A percentile compares a stretch with the other conserved stretches of the same genome.
Evolutionary conservation across 2,888 invertebrate species (phyloP).

Genomic region (Trissoscelio sp.): DNA sequence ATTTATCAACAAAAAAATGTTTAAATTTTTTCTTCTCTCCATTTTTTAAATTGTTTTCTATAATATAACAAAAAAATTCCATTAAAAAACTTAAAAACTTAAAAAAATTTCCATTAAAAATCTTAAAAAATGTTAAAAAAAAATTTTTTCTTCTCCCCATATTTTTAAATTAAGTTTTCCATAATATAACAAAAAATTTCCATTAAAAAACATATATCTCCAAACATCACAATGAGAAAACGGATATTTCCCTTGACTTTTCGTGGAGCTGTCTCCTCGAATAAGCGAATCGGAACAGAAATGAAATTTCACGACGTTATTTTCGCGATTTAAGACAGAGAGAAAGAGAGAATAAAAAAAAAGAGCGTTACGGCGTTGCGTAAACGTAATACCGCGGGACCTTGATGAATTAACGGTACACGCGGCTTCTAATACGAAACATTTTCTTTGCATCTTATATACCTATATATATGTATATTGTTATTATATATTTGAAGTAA

Average conservation of each 20-base stretch:
- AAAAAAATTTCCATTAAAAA: too few relatives aligned
- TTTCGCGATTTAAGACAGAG: slow-evolving; percentile 22
- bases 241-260: slow-evolving; percentile 34
- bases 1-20: too few relatives aligned
- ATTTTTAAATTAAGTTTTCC: too few relatives aligned
- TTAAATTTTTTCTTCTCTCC: too few relatives aligned
- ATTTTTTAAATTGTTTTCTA: too few relatives aligned
- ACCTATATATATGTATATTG: too few relatives aligned
- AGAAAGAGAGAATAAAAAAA: slow-evolving; percentile 6
- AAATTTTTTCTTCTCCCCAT: too few relatives aligned
- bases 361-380: slow-evolving; percentile 32
- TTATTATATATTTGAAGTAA: not conserved
- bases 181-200: slow-evolving; percentile 10
- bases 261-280: slow-evolving; percentile 37
- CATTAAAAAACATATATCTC: slow-evolving; percentile 31
- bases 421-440: slow-evolving; percentile 56
- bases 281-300: slow-evolving; percentile 44
- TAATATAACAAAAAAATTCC: too few relatives aligned
- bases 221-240: slow-evolving; percentile 7
- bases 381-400: slow-evolving; percentile 60
- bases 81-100: too few relatives aligned
- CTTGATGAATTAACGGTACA: slow-evolving; percentile 67
- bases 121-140: too few relatives aligned
- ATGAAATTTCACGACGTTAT: slow-evolving; percentile 46
- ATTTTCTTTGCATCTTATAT: slow-evolving; percentile 37